These are phyloP conservation scores for Cotesia vestalis DNA, from an alignment of 1,140 invertebrate genomes.

Conservation along the genomic window DNA sequence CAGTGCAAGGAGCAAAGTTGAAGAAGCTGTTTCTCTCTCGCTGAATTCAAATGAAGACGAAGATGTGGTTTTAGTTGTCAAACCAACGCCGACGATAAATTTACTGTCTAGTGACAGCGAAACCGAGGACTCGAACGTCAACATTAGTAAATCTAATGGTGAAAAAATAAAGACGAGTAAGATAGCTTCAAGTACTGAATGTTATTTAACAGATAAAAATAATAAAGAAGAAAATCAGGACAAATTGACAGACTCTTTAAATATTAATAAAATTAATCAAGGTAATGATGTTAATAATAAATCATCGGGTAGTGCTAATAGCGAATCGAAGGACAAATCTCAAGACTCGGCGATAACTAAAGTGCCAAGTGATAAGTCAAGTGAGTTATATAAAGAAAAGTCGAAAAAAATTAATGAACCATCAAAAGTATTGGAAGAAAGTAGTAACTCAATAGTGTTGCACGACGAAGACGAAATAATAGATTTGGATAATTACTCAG, in stretches of 20 bases:
- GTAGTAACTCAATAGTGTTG: neutral
- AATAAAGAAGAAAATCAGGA: constrained; percentile 17
- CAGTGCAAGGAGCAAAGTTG: constrained; percentile 10
- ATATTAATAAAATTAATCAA: constrained; percentile 5
- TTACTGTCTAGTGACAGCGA: constrained; percentile 61
- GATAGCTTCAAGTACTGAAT: too few species aligned
- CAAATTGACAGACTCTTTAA: neutral
- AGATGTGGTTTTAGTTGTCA: constrained; percentile 61
- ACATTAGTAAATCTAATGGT: constrained; percentile 43
- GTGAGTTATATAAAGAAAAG: neutral
- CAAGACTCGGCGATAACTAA: constrained; percentile 5
- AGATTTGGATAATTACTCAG: constrained; percentile 63
- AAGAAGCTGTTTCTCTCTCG: neutral
- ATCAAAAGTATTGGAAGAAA: neutral
- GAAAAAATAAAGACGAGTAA: neutral
- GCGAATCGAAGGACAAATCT: constrained; percentile 10
- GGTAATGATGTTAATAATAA: constrained; percentile 27
- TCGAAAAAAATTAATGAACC: constrained; percentile 33
- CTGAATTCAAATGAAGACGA: constrained; percentile 55
- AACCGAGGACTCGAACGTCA: constrained; percentile 42
- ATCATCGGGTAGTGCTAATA: neutral
- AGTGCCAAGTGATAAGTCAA: neutral
- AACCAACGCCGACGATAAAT: constrained; percentile 61
- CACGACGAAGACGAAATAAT: constrained; percentile 59
- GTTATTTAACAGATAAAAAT: constrained; percentile 7